Evolutionary conservation across 2,113 vertebrate species (phyloP).

Genomic region (Lampris incognitus): DNA sequence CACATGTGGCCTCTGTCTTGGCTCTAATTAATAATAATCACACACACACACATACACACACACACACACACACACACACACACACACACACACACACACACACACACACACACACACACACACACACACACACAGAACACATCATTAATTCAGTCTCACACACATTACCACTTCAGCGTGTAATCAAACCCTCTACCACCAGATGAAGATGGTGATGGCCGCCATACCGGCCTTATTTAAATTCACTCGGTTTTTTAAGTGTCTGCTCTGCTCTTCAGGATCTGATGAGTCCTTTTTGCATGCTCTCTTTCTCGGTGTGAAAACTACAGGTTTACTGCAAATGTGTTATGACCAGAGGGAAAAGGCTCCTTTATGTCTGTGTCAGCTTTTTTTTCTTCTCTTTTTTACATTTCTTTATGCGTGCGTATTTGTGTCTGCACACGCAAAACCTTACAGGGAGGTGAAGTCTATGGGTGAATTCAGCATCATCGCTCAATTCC

Average conservation of each 20-base stretch:
- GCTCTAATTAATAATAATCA: not conserved
- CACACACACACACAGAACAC: not conserved
- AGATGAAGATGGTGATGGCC: constrained; percentile 55
- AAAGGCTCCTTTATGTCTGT: constrained; percentile 25
- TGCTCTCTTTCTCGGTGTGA: constrained; percentile 16
- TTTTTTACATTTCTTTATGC: constrained; percentile 6
- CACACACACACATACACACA: constrained; percentile 3
- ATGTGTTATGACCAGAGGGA: constrained; percentile 30
- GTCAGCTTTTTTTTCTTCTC: constrained; percentile 24
- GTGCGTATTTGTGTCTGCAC: constrained; percentile 19
- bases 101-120: constrained; percentile 17
- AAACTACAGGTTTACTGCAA: constrained; percentile 30
- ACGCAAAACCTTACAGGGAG: constrained; percentile 14
- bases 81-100: constrained; percentile 32
- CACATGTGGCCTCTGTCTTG: constrained; percentile 14
- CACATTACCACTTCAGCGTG: constrained; percentile 55
- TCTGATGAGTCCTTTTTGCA: constrained; percentile 42
- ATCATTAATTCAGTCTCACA: constrained; percentile 73
- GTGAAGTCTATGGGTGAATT: constrained; percentile 18
- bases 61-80: constrained; percentile 34
- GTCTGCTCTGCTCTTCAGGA: constrained; percentile 36
- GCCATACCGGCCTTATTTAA: constrained; percentile 62
- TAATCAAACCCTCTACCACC: constrained; percentile 50
- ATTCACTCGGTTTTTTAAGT: constrained; percentile 72
- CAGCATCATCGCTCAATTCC: constrained; percentile 46